A percentile compares a stretch with the other conserved stretches of the same genome.
Conservation (phyloP, 2,797 vertebrate genomes). For the Acestrorhynchus altus region DNA sequence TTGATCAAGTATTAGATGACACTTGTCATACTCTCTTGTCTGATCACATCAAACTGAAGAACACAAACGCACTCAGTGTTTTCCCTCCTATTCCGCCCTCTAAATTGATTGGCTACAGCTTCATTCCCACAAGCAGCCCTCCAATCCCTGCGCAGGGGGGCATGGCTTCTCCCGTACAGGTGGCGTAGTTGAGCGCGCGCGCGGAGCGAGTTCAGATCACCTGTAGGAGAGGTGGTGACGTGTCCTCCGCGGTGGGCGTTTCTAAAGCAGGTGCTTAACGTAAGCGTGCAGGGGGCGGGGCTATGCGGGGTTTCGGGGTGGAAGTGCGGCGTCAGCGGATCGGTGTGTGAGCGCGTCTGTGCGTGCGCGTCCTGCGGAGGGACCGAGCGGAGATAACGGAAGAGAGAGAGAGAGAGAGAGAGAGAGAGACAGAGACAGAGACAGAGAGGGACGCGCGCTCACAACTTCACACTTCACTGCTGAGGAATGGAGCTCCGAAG, state of each 20-base stretch:
- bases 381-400: too few species aligned
- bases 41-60: too few species aligned
- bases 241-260: conserved; percentile 22
- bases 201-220: conserved; percentile 12
- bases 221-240: conserved; percentile 47
- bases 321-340: conserved; percentile 8
- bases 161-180: background rate
- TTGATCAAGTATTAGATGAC: too few species aligned
- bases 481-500: too few species aligned
- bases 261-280: conserved; percentile 41
- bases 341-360: too few species aligned
- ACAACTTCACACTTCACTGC: too few species aligned
- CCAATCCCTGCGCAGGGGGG: background rate
- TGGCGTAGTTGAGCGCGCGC: background rate
- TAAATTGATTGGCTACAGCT: background rate
- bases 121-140: background rate
- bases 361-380: too few species aligned
- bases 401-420: too few species aligned
- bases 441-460: too few species aligned
- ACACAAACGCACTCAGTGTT: too few species aligned
- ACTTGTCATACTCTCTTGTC: too few species aligned
- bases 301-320: background rate
- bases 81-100: background rate
- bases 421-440: too few species aligned
- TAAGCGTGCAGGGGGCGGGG: background rate